Evolutionary conservation across 2,797 vertebrate genomes (phyloP), one percentile per base, ranked within the genome.

Genomic region (Pterois miles): DNA sequence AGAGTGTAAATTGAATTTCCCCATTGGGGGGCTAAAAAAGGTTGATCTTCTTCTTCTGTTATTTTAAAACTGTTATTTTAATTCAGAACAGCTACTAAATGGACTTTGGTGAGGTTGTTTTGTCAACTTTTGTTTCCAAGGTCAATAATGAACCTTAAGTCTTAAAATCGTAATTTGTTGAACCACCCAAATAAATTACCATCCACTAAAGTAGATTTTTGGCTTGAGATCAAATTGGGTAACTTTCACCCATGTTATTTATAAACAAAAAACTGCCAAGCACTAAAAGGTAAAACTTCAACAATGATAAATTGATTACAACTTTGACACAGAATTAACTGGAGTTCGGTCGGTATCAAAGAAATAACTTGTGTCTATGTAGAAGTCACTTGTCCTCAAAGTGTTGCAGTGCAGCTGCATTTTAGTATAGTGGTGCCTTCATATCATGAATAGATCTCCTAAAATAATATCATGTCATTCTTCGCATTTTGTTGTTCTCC

Each of bases 121-220:
- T 48, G 27, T 57, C 27, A 53, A 31, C 43, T 66, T 75, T 60
- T 73, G 54, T 74, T 81, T 75, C 46, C 63, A 71, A 68, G 72
- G 74, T 80, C 38, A 64, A 59, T 23, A 76, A 81, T 64, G 5
- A 67, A 74, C 46, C 36, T 86, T 68, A 27, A 27, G 4, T 50
- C 65, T 68, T 10, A 71, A 81, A 79, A 73, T 73, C 64, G 48
- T 65, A 25, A 50, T 46, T 29, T 53, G 48, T 59, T 20, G 18
- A 69, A 68, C 18, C 56, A 73, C 62, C 56, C 58, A 48, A 52
- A 85, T 76, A 72, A 80, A 82, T 88, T 29, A 77, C 38, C 23
- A 69, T 76, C 65, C 25, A 43, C 79, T 81, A 72, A 87, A 90
- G 83, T 83, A 85, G 68, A 78, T 23, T 71, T 81, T 71, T 86